phyloP scores from a whole-genome alignment of 1,140 invertebrate species.

The Bradynema listronoti region DNA sequence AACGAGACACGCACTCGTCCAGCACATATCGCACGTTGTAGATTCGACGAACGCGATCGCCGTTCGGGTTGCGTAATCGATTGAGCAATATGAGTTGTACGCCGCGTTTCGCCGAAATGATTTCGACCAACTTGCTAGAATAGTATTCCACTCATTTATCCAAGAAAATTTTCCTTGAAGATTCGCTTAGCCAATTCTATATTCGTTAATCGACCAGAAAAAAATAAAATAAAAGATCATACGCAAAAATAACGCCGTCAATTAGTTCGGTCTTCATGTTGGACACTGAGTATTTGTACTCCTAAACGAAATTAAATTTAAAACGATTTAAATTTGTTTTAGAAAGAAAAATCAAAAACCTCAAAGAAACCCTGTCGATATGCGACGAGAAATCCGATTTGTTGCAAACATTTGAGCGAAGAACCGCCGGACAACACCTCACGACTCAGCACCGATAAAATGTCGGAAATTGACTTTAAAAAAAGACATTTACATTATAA shows the following conservation, averaged over 20 bases:
- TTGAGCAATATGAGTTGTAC: neutral
- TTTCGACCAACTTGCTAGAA: conserved; percentile 4
- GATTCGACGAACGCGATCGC: conserved; percentile 1
- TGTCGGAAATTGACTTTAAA: conserved; percentile 4
- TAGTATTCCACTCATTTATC: neutral
- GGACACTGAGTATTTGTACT: conserved; percentile 7
- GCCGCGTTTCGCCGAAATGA: neutral
- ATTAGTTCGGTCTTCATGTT: neutral
- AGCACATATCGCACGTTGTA: neutral
- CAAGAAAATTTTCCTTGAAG: neutral
- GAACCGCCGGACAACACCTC: neutral
- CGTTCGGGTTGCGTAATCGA: neutral
- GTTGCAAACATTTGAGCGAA: neutral
- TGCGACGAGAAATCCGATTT: conserved; percentile 7
- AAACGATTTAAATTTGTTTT: too few relatives aligned
- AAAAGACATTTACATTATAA: neutral
- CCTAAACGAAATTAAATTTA: too few relatives aligned
- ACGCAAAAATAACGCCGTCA: conserved; percentile 8
- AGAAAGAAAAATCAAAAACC: too few relatives aligned
- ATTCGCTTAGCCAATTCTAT: neutral
- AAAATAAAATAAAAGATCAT: neutral
- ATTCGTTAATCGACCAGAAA: neutral
- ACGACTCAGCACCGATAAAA: conserved; percentile 1
- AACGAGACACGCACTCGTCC: neutral
- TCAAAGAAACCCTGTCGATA: conserved; percentile 9